phyloP scores from a whole-genome alignment of 2,797 vertebrate genomes.

The Platyrinchus mystaceus region DNA sequence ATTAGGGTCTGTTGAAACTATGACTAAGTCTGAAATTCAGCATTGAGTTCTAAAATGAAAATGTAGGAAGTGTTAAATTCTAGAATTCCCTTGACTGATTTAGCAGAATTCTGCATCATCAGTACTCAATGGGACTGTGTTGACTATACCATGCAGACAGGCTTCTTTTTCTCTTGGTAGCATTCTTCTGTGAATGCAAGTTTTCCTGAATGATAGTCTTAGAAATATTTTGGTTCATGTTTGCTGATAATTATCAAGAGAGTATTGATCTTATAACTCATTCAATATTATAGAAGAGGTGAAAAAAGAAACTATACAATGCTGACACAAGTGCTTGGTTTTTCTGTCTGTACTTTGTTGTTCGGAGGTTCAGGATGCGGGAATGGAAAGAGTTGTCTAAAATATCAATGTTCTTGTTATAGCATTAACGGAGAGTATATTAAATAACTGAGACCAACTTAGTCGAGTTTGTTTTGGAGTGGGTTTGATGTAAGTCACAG shows the following conservation, averaged over 20 bases:
- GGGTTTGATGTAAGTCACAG: neutral
- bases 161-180: neutral
- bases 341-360: accelerated
- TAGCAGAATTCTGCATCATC: neutral
- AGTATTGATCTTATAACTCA: neutral
- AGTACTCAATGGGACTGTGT: neutral
- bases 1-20: neutral
- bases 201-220: neutral
- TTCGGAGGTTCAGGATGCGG: neutral
- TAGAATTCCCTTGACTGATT: neutral
- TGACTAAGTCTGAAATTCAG: neutral
- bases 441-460: neutral
- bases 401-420: neutral
- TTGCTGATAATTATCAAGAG: neutral
- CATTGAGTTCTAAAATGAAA: neutral
- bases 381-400: neutral
- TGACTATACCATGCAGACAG: neutral
- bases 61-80: neutral
- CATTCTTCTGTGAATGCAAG: neutral
- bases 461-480: neutral
- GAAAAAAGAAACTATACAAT: neutral
- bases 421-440: neutral
- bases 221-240: neutral
- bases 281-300: neutral
- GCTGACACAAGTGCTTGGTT: neutral